Conservation (phyloP, 2,797 vertebrate genomes). For the Anguilla megastoma region DNA sequence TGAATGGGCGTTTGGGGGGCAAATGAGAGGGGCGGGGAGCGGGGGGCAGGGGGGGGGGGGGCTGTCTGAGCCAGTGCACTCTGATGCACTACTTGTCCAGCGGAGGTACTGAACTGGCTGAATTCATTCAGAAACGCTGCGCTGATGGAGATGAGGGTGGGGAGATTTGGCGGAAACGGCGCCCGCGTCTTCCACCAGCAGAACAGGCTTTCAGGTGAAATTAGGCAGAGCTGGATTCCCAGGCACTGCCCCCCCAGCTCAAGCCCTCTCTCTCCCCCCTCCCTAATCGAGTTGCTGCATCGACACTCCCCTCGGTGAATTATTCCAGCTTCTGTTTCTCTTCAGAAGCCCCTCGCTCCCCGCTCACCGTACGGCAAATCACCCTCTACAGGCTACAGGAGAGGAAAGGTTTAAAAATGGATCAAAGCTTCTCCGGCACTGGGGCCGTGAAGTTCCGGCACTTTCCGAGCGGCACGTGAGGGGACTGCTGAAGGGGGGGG, state of each 20-base stretch:
- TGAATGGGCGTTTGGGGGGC: not conserved
- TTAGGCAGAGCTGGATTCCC: not conserved
- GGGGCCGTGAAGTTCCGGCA: not conserved
- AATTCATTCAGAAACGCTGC: not conserved
- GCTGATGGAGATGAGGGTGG: not conserved
- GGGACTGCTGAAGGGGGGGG: not conserved
- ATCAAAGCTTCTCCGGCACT: not conserved
- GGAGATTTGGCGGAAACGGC: not conserved
- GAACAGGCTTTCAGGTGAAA: not conserved
- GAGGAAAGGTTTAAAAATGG: not conserved
- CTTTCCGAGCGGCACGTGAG: not conserved
- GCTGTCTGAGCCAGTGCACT: not conserved
- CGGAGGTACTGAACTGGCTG: not conserved
- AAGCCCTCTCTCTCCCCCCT: not conserved
- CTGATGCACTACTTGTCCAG: not conserved
- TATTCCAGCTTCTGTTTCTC: not conserved
- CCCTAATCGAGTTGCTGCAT: not conserved
- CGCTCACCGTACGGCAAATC: not conserved
- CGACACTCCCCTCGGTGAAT: not conserved
- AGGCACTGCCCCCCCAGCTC: not conserved
- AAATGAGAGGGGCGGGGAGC: not conserved
- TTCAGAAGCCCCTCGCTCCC: not conserved
- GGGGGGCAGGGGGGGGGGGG: accelerated
- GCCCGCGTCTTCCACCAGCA: not conserved
- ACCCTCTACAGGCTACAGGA: not conserved